Conservation (phyloP, 2,113 vertebrate species). For the Catharus bicknelli region DNA sequence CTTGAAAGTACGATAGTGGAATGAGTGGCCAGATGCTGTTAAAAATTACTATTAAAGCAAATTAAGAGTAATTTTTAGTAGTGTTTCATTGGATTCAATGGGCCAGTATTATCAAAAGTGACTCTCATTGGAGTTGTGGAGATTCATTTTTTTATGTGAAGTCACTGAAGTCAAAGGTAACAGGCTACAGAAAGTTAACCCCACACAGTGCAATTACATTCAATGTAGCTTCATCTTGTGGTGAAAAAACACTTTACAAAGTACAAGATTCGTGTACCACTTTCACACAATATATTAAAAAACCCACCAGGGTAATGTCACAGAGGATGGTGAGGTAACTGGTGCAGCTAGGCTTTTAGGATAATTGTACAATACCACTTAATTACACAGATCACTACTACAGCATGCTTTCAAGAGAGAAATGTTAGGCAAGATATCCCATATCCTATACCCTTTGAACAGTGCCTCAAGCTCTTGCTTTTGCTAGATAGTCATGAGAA, state of each 20-base stretch:
- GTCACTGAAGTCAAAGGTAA: neutral
- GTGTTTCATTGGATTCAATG: constrained; percentile 33
- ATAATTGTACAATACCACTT: neutral
- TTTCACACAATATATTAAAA: neutral
- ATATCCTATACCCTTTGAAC: neutral
- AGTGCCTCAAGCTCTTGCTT: neutral
- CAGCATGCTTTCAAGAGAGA: neutral
- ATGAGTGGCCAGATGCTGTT: neutral
- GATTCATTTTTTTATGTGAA: constrained; percentile 20
- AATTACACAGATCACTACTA: neutral
- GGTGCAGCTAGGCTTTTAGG: neutral
- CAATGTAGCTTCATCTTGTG: neutral
- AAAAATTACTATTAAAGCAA: neutral
- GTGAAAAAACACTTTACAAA: neutral
- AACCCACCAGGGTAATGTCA: neutral
- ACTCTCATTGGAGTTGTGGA: neutral
- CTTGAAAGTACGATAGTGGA: neutral
- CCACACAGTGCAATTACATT: neutral
- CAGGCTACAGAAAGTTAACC: neutral
- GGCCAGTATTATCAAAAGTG: neutral
- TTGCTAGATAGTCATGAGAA: neutral
- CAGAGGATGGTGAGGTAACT: neutral
- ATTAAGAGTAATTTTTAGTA: constrained; percentile 3
- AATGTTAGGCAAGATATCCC: neutral
- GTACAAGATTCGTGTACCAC: neutral